These are phyloP conservation scores for Mamestra configurata DNA, from an alignment of 1,140 invertebrate species.

Conservation along the genomic window DNA sequence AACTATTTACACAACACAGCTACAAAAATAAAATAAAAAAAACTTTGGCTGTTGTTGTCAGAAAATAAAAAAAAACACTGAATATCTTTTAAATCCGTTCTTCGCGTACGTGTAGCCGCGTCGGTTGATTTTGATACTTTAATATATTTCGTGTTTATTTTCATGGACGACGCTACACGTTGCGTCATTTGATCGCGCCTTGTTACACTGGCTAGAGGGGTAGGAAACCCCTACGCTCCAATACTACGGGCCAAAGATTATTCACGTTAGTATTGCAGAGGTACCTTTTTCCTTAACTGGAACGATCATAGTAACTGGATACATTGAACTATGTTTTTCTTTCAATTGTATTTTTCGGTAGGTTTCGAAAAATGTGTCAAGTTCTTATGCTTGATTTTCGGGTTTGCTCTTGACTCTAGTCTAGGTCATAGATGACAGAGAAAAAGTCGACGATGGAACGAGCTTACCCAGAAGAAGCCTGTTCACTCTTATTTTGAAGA, in stretches of 20 bases:
- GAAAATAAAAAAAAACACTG: slow-evolving; percentile 26
- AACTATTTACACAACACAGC: slow-evolving; percentile 33
- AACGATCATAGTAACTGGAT: neutral
- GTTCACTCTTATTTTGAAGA: too few relatives aligned
- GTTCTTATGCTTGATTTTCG: too few relatives aligned
- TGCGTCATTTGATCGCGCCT: slow-evolving; percentile 58
- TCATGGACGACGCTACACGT: slow-evolving; percentile 54
- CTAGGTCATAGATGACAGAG: too few relatives aligned
- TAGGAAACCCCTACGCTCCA: slow-evolving; percentile 74
- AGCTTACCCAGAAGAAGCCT: too few relatives aligned
- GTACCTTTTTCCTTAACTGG: slow-evolving; percentile 3
- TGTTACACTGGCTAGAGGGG: slow-evolving; percentile 75
- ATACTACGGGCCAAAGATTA: slow-evolving; percentile 79
- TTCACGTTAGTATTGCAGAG: slow-evolving; percentile 3
- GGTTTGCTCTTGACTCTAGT: too few relatives aligned
- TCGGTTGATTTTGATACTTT: slow-evolving; percentile 63
- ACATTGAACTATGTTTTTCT: too few relatives aligned
- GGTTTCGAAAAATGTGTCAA: too few relatives aligned
- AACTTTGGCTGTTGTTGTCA: slow-evolving; percentile 29
- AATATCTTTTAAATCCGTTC: slow-evolving; percentile 10
- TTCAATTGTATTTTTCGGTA: too few relatives aligned
- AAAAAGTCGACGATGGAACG: too few relatives aligned
- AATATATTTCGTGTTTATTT: slow-evolving; percentile 70
- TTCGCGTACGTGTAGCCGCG: neutral
- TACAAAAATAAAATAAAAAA: neutral